A percentile compares a stretch with the other conserved stretches of the same genome.
phyloP scores from a whole-genome alignment of 2,888 invertebrate species.

The Tachina grossa region DNA sequence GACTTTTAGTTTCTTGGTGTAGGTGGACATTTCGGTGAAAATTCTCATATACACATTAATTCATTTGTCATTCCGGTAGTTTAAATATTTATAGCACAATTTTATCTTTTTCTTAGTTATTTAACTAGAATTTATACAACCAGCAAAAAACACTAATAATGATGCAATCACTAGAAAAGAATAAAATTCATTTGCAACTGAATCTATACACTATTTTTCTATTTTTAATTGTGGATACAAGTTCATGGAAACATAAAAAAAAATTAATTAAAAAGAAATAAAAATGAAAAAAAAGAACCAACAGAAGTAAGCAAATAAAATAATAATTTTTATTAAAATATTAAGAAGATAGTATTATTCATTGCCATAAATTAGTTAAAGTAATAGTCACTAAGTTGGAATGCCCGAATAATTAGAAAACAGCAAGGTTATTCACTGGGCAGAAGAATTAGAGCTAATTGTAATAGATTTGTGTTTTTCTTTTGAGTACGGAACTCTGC shows the following conservation, averaged over 20 bases:
- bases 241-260: slow-evolving; percentile 1
- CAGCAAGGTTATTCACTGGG: neutral
- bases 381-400: neutral
- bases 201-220: slow-evolving; percentile 27
- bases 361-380: neutral
- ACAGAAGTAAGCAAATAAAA: neutral
- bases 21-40: neutral
- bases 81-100: neutral
- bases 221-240: slow-evolving; percentile 42
- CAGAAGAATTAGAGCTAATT: no score
- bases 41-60: neutral
- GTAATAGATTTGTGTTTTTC: no score
- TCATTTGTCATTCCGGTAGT: slow-evolving; percentile 9
- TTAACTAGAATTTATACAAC: slow-evolving; percentile 11
- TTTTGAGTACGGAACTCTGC: no score
- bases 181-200: slow-evolving; percentile 35
- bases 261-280: neutral
- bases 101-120: neutral
- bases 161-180: slow-evolving; percentile 34
- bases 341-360: neutral
- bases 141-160: slow-evolving; percentile 12
- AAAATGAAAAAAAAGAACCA: neutral
- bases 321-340: neutral
- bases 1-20: no score
- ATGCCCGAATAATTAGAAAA: neutral